These are phyloP conservation scores for Zaprionus vittiger DNA, from an alignment of 1,140 invertebrate genomes.

Conservation along the genomic window DNA sequence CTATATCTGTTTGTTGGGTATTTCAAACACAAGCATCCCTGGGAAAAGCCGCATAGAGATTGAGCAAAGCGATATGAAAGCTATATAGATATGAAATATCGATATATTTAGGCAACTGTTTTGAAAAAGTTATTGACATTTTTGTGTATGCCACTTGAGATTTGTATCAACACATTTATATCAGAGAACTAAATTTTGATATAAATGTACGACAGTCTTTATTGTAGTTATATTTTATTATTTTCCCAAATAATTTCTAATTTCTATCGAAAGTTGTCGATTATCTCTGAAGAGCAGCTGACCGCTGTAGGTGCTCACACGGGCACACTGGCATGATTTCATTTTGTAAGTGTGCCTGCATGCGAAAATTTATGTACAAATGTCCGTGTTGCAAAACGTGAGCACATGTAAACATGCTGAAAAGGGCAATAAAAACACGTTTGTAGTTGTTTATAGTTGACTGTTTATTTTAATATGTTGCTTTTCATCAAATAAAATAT, in stretches of 20 bases:
- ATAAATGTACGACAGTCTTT: no score
- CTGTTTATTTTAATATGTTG: constrained; percentile 30
- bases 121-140: neutral
- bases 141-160: neutral
- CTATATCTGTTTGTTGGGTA: constrained; percentile 1
- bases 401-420: constrained; percentile 23
- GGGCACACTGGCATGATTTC: constrained; percentile 22
- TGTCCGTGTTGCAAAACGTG: constrained; percentile 26
- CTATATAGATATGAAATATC: neutral
- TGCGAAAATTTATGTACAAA: neutral
- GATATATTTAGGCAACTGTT: neutral
- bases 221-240: neutral
- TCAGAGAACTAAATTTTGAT: no score
- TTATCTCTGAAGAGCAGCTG: neutral
- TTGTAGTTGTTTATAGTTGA: constrained; percentile 13
- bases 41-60: neutral
- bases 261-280: neutral
- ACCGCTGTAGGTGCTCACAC: neutral
- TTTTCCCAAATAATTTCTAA: neutral
- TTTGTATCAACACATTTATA: neutral
- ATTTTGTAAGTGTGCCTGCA: neutral
- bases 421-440: constrained; percentile 28
- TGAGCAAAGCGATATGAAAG: neutral
- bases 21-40: neutral
- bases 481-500: neutral